A percentile compares a stretch with the other conserved stretches of the same genome.
Evolutionary conservation across 2,888 invertebrate genomes (phyloP).

Genomic region (Rhabditoides inermis): DNA sequence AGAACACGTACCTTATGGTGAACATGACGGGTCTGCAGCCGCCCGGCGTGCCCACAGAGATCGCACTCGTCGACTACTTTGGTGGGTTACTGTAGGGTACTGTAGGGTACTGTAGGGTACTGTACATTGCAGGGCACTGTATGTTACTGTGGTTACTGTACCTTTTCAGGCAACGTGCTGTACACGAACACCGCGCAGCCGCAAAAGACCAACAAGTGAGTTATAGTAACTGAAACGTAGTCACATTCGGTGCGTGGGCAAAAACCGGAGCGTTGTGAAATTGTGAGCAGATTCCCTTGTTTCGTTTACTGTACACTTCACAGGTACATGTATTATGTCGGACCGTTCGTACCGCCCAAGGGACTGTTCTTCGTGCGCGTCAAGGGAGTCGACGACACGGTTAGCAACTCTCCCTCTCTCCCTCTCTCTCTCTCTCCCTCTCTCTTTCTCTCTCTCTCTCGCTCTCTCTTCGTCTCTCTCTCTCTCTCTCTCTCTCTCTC

Average conservation of each 20-base stretch:
- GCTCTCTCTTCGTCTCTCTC: no score
- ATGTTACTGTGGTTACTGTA: background rate
- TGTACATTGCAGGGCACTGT: background rate
- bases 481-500: no score
- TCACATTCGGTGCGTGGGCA: no score
- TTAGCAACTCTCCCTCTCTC: no score
- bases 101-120: no score
- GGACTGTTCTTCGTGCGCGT: conserved; percentile 66
- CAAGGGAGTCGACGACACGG: conserved; percentile 61
- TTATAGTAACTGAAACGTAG: no score
- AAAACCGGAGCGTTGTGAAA: no score
- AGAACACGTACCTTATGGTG: conserved; percentile 53
- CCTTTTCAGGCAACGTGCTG: conserved; percentile 27
- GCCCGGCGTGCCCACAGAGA: conserved; percentile 52
- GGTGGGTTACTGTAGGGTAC: no score
- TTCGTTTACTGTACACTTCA: no score
- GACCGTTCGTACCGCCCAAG: conserved; percentile 63
- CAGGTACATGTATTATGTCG: conserved; percentile 58
- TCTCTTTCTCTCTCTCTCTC: no score
- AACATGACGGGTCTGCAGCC: conserved; percentile 55
- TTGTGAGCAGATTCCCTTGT: no score
- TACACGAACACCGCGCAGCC: conserved; percentile 46
- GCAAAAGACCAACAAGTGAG: conserved; percentile 38
- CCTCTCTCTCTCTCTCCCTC: no score
- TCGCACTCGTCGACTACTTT: conserved; percentile 46